Percentiles rank a stretch among this genome's conserved stretches.
phyloP scores from a whole-genome alignment of 2,888 invertebrate species.

The Apotomis betuletana region DNA sequence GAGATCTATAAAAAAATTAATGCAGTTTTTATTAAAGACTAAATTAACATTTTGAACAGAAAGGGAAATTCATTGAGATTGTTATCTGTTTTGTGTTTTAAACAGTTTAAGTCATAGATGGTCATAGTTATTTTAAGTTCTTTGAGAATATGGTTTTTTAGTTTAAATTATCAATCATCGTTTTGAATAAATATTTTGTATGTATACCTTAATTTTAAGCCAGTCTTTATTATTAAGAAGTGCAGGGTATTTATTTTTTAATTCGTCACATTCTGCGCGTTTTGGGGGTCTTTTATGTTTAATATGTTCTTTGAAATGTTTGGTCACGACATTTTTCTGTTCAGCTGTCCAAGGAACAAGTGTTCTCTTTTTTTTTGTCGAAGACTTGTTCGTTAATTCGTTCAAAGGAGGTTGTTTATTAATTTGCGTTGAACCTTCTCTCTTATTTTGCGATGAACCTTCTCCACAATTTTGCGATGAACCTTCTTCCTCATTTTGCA shows the following conservation, averaged over 20 bases:
- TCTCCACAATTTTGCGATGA: not conserved
- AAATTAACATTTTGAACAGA: too few relatives aligned
- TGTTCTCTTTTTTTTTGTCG: constrained; percentile 15
- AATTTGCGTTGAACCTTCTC: not conserved
- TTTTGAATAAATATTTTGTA: constrained; percentile 42
- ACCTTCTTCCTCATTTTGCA: not conserved
- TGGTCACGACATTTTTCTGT: constrained; percentile 43
- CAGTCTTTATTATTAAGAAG: constrained; percentile 45
- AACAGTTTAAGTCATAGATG: too few relatives aligned
- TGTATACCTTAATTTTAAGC: constrained; percentile 46
- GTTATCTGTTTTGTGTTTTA: too few relatives aligned
- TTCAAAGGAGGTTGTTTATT: not conserved
- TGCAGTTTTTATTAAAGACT: too few relatives aligned
- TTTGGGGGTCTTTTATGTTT: constrained; percentile 44
- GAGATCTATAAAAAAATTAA: too few relatives aligned
- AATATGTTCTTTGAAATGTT: constrained; percentile 44
- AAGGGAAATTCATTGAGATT: too few relatives aligned
- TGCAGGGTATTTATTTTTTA: constrained; percentile 39
- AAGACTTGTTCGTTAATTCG: constrained; percentile 3
- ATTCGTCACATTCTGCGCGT: constrained; percentile 45
- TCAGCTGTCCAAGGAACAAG: constrained; percentile 41
- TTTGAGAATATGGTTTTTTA: too few relatives aligned
- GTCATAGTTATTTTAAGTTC: too few relatives aligned
- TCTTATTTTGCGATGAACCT: not conserved
- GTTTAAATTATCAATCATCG: not conserved